Evolutionary conservation across 1,140 invertebrate species (phyloP).

Genomic region (Nautilus pompilius): DNA sequence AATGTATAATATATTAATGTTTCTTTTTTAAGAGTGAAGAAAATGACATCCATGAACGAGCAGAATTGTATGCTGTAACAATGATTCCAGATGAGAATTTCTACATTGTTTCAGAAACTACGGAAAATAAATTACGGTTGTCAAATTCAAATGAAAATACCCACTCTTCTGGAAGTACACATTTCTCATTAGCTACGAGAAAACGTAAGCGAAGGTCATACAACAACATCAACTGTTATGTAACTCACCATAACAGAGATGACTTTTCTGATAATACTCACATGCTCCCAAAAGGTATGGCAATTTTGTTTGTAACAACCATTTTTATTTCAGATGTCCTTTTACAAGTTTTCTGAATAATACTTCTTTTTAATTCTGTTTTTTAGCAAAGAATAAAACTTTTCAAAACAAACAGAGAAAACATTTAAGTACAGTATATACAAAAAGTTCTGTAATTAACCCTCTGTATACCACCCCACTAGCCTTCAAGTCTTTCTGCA

Average conservation of each 20-base stretch:
- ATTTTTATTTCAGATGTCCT: too few species aligned
- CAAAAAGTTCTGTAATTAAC: too few species aligned
- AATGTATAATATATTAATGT: too few species aligned
- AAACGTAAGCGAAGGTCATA: slow-evolving; percentile 31
- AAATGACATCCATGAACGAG: slow-evolving; percentile 34
- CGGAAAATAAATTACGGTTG: background rate
- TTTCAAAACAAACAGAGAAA: too few species aligned
- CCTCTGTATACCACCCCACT: too few species aligned
- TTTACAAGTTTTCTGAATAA: too few species aligned
- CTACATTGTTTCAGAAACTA: slow-evolving; percentile 19
- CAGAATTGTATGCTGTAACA: slow-evolving; percentile 28
- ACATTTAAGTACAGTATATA: too few species aligned
- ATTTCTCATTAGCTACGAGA: too few species aligned
- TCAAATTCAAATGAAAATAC: background rate
- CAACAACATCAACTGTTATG: slow-evolving; percentile 24
- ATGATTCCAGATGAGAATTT: slow-evolving; percentile 28
- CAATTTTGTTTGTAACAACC: background rate
- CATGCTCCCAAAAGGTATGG: slow-evolving; percentile 28
- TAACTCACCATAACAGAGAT: slow-evolving; percentile 19
- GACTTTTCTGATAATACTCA: slow-evolving; percentile 27
- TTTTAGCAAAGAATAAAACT: too few species aligned
- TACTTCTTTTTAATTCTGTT: too few species aligned
- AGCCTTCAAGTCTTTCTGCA: too few species aligned
- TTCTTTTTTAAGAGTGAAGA: slow-evolving; percentile 42
- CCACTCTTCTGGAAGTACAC: too few species aligned